phyloP scores from a whole-genome alignment of 2,113 vertebrate species.

The Gavia stellata region DNA sequence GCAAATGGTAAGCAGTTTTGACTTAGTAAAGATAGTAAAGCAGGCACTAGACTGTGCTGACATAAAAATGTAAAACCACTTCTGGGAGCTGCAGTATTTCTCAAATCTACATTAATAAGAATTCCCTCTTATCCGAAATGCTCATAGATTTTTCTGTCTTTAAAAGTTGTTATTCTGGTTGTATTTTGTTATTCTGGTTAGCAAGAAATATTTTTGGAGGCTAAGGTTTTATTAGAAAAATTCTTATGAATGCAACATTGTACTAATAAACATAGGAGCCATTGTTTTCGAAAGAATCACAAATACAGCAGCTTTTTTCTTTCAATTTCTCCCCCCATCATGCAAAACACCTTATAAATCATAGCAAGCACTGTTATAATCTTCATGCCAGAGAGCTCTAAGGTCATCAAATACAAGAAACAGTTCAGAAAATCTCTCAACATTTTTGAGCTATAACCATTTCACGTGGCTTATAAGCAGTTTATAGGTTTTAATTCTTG shows the following conservation, averaged over 20 bases:
- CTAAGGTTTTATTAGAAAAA: not conserved
- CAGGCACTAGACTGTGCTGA: not conserved
- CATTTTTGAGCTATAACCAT: not conserved
- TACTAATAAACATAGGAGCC: not conserved
- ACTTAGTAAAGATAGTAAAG: not conserved
- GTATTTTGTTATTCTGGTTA: not conserved
- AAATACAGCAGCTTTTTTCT: not conserved
- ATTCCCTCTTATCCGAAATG: not conserved
- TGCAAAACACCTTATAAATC: conserved; percentile 12
- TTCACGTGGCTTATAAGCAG: not conserved
- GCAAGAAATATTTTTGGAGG: not conserved
- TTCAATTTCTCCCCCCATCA: not conserved
- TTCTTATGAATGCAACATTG: not conserved
- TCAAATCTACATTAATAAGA: not conserved
- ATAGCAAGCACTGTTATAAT: not conserved
- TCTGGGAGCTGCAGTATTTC: not conserved
- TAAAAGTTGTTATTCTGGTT: not conserved
- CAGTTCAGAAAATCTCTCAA: not conserved
- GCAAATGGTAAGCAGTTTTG: not conserved
- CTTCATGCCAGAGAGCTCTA: not conserved
- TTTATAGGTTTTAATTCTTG: not conserved
- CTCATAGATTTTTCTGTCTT: not conserved
- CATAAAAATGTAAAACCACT: not conserved
- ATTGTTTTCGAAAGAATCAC: not conserved
- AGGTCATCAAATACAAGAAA: not conserved